Evolutionary conservation across 1,140 invertebrate genomes (phyloP), one percentile per base, ranked within the genome.

Genomic region (Drosophila simulans): DNA sequence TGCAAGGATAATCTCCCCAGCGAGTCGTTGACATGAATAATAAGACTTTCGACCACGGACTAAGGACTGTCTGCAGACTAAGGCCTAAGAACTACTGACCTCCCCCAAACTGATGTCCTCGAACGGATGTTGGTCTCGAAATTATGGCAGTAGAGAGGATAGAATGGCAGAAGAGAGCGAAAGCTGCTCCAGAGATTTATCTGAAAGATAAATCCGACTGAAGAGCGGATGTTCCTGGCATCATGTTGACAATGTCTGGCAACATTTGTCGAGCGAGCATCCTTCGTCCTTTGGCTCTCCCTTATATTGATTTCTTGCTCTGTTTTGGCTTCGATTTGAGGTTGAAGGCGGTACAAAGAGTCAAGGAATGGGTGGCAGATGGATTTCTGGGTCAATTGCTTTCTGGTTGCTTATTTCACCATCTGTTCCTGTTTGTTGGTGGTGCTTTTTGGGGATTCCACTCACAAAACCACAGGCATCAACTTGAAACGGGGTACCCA

Each of bases 341-440:
- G 71, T 43, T 49, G 60, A 22, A 39, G 5, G 12, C 10, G 10
- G 27, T 5, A 11, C 2, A 31, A 34, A 17, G 31, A 27, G 27
- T 10, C 1, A 10, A 7, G 3, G 34, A 15, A 34, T 43, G 13
- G 37, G 25, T 25, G 20, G 62, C 27, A 25, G 48, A 52, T 54
- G 42, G n/a, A 45, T 74, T 77, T 76, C 63, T 77, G 64, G 74
- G 74, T 77, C 72, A 76, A 68, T 40, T 31, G 63, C 15, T 46
- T 60, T 42, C 45, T 37, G 52, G 64, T 57, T 54, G 52, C 15
- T 40, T 46, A 4, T 20, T 48, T 63, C 13, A 4, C 11, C 59
- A 63, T 2, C 17, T 17, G 10, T 34, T 58, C 39, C 25, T 62
- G 42, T 40, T 75, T 15, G 27, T 25, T 51, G 35, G 27, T 17